These are phyloP conservation scores for Phalacrocorax aristotelis DNA, from an alignment of 2,113 vertebrate genomes.

Conservation along the genomic window DNA sequence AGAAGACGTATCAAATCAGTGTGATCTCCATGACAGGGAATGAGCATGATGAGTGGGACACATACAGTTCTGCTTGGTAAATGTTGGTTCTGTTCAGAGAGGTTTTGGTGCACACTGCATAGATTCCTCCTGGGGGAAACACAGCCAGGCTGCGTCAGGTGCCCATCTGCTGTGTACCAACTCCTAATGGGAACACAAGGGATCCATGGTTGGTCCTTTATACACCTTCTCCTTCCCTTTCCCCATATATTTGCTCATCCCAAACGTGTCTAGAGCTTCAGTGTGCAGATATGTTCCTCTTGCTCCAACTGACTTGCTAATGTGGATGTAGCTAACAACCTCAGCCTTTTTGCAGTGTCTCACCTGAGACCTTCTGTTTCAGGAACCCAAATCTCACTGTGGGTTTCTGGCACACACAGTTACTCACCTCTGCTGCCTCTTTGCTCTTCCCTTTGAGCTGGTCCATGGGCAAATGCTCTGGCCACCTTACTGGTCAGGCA, in stretches of 20 bases:
- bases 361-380: background rate
- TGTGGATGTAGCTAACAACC: background rate
- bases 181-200: background rate
- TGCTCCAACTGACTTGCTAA: background rate
- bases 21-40: background rate
- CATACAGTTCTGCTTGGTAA: background rate
- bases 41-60: background rate
- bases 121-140: background rate
- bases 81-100: background rate
- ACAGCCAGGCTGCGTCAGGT: background rate
- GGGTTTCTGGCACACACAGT: background rate
- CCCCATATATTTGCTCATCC: background rate
- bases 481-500: background rate
- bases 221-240: background rate
- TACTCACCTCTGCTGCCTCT: background rate
- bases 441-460: background rate
- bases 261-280: background rate
- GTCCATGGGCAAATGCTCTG: background rate
- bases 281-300: background rate
- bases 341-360: background rate
- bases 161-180: fast-evolving
- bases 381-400: background rate
- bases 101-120: background rate
- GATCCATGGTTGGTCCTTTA: background rate
- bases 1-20: background rate